These are phyloP conservation scores for Poecilia gillii DNA, from an alignment of 2,797 vertebrate genomes.

Conservation along the genomic window DNA sequence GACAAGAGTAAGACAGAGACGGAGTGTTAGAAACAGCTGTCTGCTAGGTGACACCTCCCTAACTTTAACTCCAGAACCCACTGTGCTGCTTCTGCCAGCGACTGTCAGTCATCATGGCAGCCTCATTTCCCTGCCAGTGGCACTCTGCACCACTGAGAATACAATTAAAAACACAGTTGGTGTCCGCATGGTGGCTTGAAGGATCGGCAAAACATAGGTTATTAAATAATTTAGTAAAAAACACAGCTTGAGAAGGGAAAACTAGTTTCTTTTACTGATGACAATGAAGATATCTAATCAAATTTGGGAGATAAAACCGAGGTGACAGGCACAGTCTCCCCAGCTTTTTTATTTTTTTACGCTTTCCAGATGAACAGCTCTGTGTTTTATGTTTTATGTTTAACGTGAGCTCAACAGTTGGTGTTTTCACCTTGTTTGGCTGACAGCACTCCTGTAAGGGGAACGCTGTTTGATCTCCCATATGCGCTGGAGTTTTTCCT, in stretches of 20 bases:
- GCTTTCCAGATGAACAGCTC: slow-evolving; percentile 18
- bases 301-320: slow-evolving; percentile 8
- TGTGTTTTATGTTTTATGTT: slow-evolving; percentile 22
- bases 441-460: slow-evolving; percentile 93
- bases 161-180: slow-evolving; percentile 72
- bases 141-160: slow-evolving; percentile 65
- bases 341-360: background rate
- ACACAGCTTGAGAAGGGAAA: slow-evolving; percentile 9
- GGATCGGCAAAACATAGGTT: slow-evolving; percentile 28
- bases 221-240: slow-evolving; percentile 46
- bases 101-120: slow-evolving; percentile 75
- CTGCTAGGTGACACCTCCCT: slow-evolving; percentile 60
- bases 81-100: slow-evolving; percentile 72
- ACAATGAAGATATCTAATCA: background rate
- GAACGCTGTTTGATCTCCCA: slow-evolving; percentile 86
- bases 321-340: background rate
- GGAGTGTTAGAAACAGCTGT: slow-evolving; percentile 64
- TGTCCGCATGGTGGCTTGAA: slow-evolving; percentile 42
- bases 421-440: slow-evolving; percentile 92
- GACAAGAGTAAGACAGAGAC: slow-evolving; percentile 56
- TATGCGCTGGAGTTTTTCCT: slow-evolving; percentile 89
- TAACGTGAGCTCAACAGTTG: slow-evolving; percentile 26
- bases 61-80: slow-evolving; percentile 70
- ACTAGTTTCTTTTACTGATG: background rate
- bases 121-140: slow-evolving; percentile 73